These are phyloP conservation scores for Lasaia peninsularis DNA, from an alignment of 1,140 invertebrate species.

Conservation along the genomic window DNA sequence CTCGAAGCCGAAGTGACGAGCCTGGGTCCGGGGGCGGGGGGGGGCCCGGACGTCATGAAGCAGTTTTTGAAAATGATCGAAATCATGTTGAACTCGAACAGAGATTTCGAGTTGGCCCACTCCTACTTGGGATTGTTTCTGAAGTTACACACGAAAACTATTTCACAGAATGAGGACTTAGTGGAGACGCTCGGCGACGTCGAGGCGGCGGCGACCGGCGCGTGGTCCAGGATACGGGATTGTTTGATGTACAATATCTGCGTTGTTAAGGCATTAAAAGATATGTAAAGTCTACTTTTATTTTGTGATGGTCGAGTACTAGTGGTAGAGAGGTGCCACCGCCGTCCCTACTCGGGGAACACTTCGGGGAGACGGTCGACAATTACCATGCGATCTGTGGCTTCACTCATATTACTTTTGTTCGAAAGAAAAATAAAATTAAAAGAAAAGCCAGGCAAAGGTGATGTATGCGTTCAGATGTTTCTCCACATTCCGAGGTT, in stretches of 20 bases:
- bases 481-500: too few species aligned
- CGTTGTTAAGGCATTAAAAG: conserved; percentile 85
- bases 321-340: too few species aligned
- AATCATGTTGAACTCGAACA: conserved; percentile 85
- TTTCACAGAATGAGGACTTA: conserved; percentile 80
- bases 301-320: too few species aligned
- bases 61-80: conserved; percentile 90
- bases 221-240: conserved; percentile 84
- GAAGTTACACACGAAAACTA: conserved; percentile 86
- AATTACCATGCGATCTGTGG: too few species aligned
- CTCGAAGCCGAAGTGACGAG: conserved; percentile 94
- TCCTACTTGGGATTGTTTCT: conserved; percentile 95
- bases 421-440: too few species aligned
- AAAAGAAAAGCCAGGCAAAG: too few species aligned
- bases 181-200: conserved; percentile 79
- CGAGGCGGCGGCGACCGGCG: conserved; percentile 77
- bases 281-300: conserved; percentile 70
- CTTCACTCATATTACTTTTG: too few species aligned
- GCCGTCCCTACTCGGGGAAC: too few species aligned
- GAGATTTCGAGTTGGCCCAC: conserved; percentile 94
- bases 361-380: too few species aligned
- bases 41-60: conserved; percentile 82
- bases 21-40: conserved; percentile 84
- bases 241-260: conserved; percentile 88
- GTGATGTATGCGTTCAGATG: too few species aligned